Evolutionary conservation across 2,797 vertebrate species (phyloP).

Genomic region (Acipenser transmontanus): DNA sequence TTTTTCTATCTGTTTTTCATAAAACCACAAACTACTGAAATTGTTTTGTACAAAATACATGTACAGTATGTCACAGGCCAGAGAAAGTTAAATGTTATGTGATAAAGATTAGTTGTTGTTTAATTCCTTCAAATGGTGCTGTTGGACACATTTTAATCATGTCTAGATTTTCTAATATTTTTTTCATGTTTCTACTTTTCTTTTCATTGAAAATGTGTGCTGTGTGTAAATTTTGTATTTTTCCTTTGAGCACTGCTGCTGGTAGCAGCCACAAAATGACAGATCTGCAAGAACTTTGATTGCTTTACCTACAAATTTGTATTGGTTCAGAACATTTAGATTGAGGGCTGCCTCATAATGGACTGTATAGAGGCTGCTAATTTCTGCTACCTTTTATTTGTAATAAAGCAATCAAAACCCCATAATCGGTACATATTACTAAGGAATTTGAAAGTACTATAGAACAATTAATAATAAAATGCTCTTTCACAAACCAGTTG

Average conservation of each 20-base stretch:
- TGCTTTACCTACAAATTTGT: no score
- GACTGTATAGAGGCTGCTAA: neutral
- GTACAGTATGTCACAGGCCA: no score
- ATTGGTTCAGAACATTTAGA: neutral
- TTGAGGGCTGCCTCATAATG: conserved; percentile 9
- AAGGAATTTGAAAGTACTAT: conserved; percentile 29
- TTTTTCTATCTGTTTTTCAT: no score
- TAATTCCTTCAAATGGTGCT: no score
- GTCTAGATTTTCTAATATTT: conserved; percentile 50
- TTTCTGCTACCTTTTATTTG: neutral
- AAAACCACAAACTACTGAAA: no score
- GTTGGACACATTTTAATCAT: conserved; percentile 15
- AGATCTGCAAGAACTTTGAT: no score
- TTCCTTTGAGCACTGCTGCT: conserved; percentile 41
- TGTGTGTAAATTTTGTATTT: conserved; percentile 48
- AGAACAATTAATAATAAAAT: conserved; percentile 30
- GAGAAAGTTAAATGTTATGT: no score
- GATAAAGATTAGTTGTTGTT: no score
- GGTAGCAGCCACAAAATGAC: conserved; percentile 31
- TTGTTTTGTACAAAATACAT: no score
- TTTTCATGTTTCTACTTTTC: conserved; percentile 50
- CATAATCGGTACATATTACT: conserved; percentile 11
- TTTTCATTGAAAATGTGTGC: conserved; percentile 40
- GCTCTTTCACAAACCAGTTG: conserved; percentile 34
- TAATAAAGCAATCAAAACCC: conserved; percentile 8